A percentile compares a stretch with the other conserved stretches of the same genome.
Conservation (phyloP, 2,888 invertebrate species). For the Nomada ferruginata region DNA sequence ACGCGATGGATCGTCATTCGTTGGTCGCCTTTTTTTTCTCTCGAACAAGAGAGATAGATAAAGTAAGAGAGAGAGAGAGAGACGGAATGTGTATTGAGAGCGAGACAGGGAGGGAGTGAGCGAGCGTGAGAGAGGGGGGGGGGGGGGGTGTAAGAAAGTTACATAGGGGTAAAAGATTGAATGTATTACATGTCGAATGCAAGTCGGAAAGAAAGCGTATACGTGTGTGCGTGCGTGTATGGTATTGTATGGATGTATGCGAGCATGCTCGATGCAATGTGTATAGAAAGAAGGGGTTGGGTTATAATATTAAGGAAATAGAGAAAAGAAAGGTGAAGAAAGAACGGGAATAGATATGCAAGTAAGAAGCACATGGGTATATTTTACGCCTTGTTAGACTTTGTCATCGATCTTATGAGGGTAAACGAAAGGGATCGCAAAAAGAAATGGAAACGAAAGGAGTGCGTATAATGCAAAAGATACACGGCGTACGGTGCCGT, state of each 20-base stretch:
- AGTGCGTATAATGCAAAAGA: conserved; percentile 9
- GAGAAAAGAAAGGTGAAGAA: conserved; percentile 14
- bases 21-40: conserved; percentile 52
- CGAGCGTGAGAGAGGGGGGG: too few species aligned
- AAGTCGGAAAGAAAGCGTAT: conserved; percentile 27
- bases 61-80: conserved; percentile 41
- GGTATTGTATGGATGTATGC: conserved; percentile 16
- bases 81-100: background rate
- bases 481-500: conserved; percentile 10
- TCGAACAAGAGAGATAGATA: conserved; percentile 50
- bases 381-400: conserved; percentile 50
- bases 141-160: conserved; percentile 10
- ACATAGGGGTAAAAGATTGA: conserved; percentile 14
- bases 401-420: conserved; percentile 19
- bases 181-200: conserved; percentile 20
- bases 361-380: conserved; percentile 29
- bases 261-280: conserved; percentile 21
- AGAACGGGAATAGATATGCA: conserved; percentile 17
- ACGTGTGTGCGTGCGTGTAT: conserved; percentile 25
- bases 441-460: conserved; percentile 1
- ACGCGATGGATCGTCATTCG: conserved; percentile 66
- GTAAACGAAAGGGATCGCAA: too few species aligned
- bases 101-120: too few species aligned
- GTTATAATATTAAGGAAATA: background rate
- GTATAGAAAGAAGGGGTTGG: background rate